A percentile compares a stretch with the other conserved stretches of the same genome.
phyloP scores from a whole-genome alignment of 2,797 vertebrate species.

The Chelon auratus region DNA sequence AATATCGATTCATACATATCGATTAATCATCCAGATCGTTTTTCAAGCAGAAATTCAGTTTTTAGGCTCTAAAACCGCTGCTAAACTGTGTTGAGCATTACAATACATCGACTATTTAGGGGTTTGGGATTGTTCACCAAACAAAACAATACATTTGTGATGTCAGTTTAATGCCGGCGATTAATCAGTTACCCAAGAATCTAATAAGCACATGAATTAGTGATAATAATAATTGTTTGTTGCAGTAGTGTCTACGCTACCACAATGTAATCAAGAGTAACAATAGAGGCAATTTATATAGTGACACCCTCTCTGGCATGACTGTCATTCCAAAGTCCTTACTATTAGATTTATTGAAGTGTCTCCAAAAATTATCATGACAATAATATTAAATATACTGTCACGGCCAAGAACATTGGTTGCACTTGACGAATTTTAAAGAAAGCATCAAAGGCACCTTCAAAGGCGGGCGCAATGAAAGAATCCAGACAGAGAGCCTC shows the following conservation, averaged over 20 bases:
- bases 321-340: conserved; percentile 46
- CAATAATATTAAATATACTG: conserved; percentile 72
- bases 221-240: conserved; percentile 9
- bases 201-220: background rate
- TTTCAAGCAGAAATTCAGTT: background rate
- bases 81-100: too few species aligned
- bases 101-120: too few species aligned
- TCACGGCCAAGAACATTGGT: conserved; percentile 66
- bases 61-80: background rate
- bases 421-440: conserved; percentile 76
- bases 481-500: conserved; percentile 67
- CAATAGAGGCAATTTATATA: conserved; percentile 34
- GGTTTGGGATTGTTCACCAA: too few species aligned
- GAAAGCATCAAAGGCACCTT: conserved; percentile 78
- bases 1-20: too few species aligned
- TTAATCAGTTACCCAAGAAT: conserved; percentile 1
- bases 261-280: conserved; percentile 45
- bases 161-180: background rate
- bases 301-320: conserved; percentile 27
- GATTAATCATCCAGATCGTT: too few species aligned
- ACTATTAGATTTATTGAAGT: conserved; percentile 66
- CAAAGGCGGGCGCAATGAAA: conserved; percentile 59
- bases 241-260: conserved; percentile 17
- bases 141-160: conserved; percentile 5
- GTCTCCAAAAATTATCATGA: conserved; percentile 73